Evolutionary conservation across 2,113 vertebrate genomes (phyloP).

Genomic region (Motacilla tschutschensis): DNA sequence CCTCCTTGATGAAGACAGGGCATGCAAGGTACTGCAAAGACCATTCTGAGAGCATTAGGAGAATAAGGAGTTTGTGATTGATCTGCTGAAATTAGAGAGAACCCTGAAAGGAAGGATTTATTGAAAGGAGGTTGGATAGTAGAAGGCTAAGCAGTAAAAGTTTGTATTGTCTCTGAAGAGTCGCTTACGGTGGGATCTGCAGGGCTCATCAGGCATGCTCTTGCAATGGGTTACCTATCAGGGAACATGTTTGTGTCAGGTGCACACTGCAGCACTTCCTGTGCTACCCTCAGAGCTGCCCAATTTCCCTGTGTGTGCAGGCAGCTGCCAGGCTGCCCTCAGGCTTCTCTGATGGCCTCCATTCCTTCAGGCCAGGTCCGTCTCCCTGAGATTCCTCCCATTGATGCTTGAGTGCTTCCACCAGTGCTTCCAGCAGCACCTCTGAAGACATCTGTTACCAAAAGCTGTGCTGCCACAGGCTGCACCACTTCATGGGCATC

Average conservation of each 20-base stretch:
- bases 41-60: neutral
- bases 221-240: accelerated
- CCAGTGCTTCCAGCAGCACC: too few relatives aligned
- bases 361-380: neutral
- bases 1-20: neutral
- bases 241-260: accelerated
- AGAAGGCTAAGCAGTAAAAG: neutral
- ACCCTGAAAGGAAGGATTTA: neutral
- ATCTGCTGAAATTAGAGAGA: neutral
- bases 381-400: neutral
- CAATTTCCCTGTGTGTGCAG: accelerated
- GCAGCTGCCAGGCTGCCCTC: neutral
- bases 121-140: neutral
- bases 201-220: neutral
- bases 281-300: neutral
- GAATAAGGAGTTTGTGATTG: neutral
- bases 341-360: neutral
- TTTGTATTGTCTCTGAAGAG: neutral
- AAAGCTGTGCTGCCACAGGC: neutral
- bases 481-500: neutral
- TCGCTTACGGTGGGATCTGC: neutral
- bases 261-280: neutral
- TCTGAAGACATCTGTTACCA: neutral
- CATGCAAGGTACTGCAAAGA: neutral
- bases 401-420: neutral